Evolutionary conservation across 1,140 invertebrate genomes (phyloP), one percentile per base, ranked within the genome.

Genomic region (Drosophila repleta): DNA sequence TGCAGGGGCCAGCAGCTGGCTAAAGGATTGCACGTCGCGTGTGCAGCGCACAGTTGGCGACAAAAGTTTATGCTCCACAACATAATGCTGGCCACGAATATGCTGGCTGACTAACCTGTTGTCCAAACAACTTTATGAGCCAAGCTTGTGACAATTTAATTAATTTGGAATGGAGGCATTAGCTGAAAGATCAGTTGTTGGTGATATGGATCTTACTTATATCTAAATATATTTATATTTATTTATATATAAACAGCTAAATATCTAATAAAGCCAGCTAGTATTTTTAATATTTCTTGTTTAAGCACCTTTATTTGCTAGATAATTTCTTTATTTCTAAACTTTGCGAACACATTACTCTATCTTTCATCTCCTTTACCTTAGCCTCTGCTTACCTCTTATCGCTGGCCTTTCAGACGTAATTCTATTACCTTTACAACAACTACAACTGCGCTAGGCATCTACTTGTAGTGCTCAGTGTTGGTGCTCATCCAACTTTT

Each of bases 381-480:
- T 3, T 24, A 24, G 24, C 24, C 24, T 4, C 4, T 24, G 24
- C 24, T 29, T 6, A 8, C 4, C 7, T 29, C 29, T 29, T 29
- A 29, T 29, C 29, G 29, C 29, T 10, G 7, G 29, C 29, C 29
- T 10, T 29, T 29, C 7, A 10, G 11, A 35, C 11, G 15, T 17
- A 17, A 43, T 43, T 43, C 15, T 5, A 13, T 43, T 18, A 15
- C 39, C 39, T 17, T 17, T 43, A 43, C 39, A 43, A 18, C 39
- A 43, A 17, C 39, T 18, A 17, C 17, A n/a, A 3, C 11, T 32
- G 43, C 52, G 26, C 3, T 24, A 48, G 58, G 21, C 66, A 45
- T 52, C 29, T 52, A 81, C 78, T 85, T 81, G 52, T 64, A 32
- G 49, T 61, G 55, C 51, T 15, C 73, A 84, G 73, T 84, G 81